Percentiles rank a stretch among this genome's conserved stretches.
Evolutionary conservation across 1,140 invertebrate genomes (phyloP).

Genomic region (Sitophilus oryzae): DNA sequence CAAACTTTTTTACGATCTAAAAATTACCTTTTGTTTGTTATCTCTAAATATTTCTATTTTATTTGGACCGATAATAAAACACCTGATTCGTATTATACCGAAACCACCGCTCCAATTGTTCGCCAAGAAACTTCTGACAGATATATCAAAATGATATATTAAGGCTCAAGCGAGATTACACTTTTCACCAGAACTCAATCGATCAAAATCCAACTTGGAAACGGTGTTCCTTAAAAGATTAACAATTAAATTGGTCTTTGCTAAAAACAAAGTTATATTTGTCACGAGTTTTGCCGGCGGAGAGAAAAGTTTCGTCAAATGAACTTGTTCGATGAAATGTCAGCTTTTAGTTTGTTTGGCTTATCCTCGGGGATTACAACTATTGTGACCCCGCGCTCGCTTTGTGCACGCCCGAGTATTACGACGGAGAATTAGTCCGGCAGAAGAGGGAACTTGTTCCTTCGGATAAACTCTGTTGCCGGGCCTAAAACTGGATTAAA

Average conservation of each 20-base stretch:
- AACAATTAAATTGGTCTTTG: conserved; percentile 5
- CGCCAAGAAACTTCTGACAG: neutral
- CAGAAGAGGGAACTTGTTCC: conserved; percentile 21
- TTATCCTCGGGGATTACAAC: conserved; percentile 29
- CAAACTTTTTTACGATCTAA: too few species aligned
- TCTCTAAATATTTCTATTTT: neutral
- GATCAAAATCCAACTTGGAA: neutral
- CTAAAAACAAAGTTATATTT: conserved; percentile 10
- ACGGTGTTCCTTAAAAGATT: conserved; percentile 1
- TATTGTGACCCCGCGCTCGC: conserved; percentile 30
- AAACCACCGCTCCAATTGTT: neutral
- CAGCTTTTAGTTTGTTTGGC: conserved; percentile 29
- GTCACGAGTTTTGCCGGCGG: conserved; percentile 17
- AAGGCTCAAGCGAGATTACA: neutral
- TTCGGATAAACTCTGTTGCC: conserved; percentile 4
- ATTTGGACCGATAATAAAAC: neutral
- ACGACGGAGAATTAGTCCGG: conserved; percentile 28
- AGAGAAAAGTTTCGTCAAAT: conserved; percentile 16
- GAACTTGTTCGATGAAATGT: conserved; percentile 23
- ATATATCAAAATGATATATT: neutral
- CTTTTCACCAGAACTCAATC: conserved; percentile 3
- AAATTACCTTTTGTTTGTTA: too few species aligned
- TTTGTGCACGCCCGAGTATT: conserved; percentile 20
- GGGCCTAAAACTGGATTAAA: neutral
- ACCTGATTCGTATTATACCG: neutral